Evolutionary conservation across 2,888 invertebrate genomes (phyloP).

Genomic region (Arenicola marina): DNA sequence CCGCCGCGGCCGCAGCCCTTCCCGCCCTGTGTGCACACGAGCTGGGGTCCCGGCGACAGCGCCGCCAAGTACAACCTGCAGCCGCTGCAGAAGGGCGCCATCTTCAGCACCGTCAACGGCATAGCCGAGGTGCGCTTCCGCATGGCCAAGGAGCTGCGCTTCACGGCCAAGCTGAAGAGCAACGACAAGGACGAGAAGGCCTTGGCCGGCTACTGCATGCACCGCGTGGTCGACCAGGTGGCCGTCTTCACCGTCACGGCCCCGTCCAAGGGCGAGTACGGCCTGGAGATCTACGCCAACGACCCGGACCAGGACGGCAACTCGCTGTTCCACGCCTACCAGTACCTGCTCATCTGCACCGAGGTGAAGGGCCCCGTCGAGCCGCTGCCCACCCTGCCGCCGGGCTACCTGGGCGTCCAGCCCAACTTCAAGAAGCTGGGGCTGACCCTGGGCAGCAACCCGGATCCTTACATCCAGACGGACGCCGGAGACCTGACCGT

Average conservation of each 20-base stretch:
- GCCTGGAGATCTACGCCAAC: slow-evolving; percentile 59
- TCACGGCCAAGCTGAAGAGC: slow-evolving; percentile 59
- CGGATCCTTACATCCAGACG: slow-evolving; percentile 56
- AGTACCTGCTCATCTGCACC: slow-evolving; percentile 56
- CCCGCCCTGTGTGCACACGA: slow-evolving; percentile 60
- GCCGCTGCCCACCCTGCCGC: slow-evolving; percentile 55
- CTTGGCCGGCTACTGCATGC: slow-evolving; percentile 55
- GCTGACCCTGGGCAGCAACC: slow-evolving; percentile 48
- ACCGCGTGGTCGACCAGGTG: slow-evolving; percentile 56
- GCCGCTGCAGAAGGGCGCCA: slow-evolving; percentile 55
- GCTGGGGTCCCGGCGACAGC: slow-evolving; percentile 58
- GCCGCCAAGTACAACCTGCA: slow-evolving; percentile 54
- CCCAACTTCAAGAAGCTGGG: slow-evolving; percentile 57
- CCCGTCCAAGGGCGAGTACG: slow-evolving; percentile 56
- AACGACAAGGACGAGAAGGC: slow-evolving; percentile 52
- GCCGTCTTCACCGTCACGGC: slow-evolving; percentile 58
- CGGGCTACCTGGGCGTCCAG: slow-evolving; percentile 60
- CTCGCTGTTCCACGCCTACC: slow-evolving; percentile 57
- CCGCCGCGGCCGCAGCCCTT: slow-evolving; percentile 52
- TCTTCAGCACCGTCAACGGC: slow-evolving; percentile 54
- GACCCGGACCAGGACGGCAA: slow-evolving; percentile 58
- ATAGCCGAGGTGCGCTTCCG: slow-evolving; percentile 57
- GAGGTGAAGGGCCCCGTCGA: slow-evolving; percentile 47
- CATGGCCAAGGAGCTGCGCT: slow-evolving; percentile 54
- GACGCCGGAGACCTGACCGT: slow-evolving; percentile 50